Evolutionary conservation across 2,888 invertebrate genomes (phyloP).

Genomic region (Achlya flavicornis): DNA sequence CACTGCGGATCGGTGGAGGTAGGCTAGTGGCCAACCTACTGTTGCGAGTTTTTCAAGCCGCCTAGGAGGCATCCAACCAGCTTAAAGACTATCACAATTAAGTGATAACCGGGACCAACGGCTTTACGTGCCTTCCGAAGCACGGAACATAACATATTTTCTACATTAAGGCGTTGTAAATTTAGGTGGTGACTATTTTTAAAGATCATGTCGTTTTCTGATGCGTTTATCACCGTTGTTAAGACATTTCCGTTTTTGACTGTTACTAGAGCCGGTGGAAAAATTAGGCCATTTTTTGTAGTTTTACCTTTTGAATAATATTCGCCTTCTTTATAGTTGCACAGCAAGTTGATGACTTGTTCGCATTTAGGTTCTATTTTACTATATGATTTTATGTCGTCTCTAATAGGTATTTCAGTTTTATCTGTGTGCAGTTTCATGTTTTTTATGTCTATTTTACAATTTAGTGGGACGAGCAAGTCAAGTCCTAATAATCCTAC

Average conservation of each 20-base stretch:
- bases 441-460: constrained; percentile 22
- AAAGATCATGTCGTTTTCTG: constrained; percentile 18
- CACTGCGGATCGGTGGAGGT: no score
- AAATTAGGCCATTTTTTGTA: constrained; percentile 24
- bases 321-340: constrained; percentile 28
- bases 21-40: no score
- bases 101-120: no score
- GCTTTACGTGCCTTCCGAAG: no score
- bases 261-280: constrained; percentile 24
- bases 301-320: constrained; percentile 21
- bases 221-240: constrained; percentile 29
- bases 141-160: no score
- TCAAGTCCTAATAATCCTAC: constrained; percentile 37
- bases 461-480: constrained; percentile 24
- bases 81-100: no score
- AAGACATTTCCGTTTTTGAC: constrained; percentile 25
- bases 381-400: constrained; percentile 27
- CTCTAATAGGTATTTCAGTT: constrained; percentile 24
- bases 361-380: constrained; percentile 25
- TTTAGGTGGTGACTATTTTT: constrained; percentile 22
- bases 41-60: no score
- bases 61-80: no score
- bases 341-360: constrained; percentile 27
- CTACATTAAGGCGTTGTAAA: no score
- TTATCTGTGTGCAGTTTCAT: constrained; percentile 25